Base-by-base conservation (phyloP, 2,113 vertebrate species). In the Acanthisitta chloris region DNA sequence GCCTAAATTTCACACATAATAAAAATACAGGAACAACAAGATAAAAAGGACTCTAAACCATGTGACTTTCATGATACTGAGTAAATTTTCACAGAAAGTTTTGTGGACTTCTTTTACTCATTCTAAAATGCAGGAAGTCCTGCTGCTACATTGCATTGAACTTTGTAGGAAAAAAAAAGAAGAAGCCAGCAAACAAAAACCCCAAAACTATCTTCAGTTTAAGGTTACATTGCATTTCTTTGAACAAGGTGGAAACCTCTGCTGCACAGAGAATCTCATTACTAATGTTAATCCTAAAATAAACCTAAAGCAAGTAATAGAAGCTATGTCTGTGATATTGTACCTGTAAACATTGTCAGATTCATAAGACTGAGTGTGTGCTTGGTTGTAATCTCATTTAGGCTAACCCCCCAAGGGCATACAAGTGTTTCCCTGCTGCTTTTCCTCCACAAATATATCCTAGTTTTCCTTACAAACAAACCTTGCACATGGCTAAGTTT, bases 141-240 rank as follows among this genome's bases (percentile, higher is more conserved):
- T 74, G 19, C 21, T 48, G 8, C 26, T 78, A 15, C 4, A 5
- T 5, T 34, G 11, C 4, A 2, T 21, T 77, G 40, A 77, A 36
- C 24, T 67, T 45, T 10, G 14, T 11, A 4, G 28, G 17, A 46
- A 45, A 14, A 43, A 20, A n/a, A 36, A 48, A 10, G 46, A 19
- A 5, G 28, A 28, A n/a, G n/a, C n/a, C n/a, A n/a, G n/a, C n/a
- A n/a, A n/a, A n/a, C n/a, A n/a, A n/a, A n/a, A n/a, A n/a, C n/a
- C n/a, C n/a, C n/a, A n/a, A 8, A 12, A 1, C 4, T 2, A 1
- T 1, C 8, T 84, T 81, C 12, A 19, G 4, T 38, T 74, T 43
- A 58, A 54, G 15, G 8, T 33, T 49, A 11, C 24, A 40, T 12
- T 34, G 6, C 38, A n/a, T 29, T 65, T 10, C 10, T 69, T 26